Percentiles rank a stretch among this genome's conserved stretches.
These are phyloP conservation scores for Leptestheria dahalacensis DNA, from an alignment of 1,140 invertebrate genomes.

Conservation along the genomic window DNA sequence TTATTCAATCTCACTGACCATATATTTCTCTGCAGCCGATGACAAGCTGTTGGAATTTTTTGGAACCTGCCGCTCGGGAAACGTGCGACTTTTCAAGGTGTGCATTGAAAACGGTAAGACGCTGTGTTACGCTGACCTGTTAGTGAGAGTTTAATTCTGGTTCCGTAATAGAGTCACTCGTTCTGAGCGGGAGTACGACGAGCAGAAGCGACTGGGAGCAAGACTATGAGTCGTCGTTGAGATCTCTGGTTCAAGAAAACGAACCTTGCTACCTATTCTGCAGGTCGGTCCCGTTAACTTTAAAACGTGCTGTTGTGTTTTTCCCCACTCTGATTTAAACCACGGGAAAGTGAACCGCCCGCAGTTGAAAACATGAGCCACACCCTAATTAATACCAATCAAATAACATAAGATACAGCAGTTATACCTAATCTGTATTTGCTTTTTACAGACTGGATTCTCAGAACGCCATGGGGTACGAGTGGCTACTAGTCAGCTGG, in stretches of 20 bases:
- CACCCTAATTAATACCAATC: no score
- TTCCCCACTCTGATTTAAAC: no score
- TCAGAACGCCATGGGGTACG: slow-evolving; percentile 55
- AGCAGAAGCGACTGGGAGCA: slow-evolving; percentile 65
- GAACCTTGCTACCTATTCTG: slow-evolving; percentile 89
- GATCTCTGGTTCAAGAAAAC: slow-evolving; percentile 59
- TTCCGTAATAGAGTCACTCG: slow-evolving; percentile 52
- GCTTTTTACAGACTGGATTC: slow-evolving; percentile 48
- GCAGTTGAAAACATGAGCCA: no score
- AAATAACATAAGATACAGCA: background rate
- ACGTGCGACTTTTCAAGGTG: slow-evolving; percentile 62
- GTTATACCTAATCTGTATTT: slow-evolving; percentile 4
- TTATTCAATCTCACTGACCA: slow-evolving; percentile 16
- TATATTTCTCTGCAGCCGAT: slow-evolving; percentile 48
- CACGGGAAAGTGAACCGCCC: no score
- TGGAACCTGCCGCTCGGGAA: slow-evolving; percentile 62
- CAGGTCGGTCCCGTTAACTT: slow-evolving; percentile 41
- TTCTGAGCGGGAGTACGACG: slow-evolving; percentile 47
- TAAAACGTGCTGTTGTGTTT: no score
- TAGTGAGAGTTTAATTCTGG: slow-evolving; percentile 7
- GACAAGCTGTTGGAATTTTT: slow-evolving; percentile 63
- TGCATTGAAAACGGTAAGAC: slow-evolving; percentile 67
- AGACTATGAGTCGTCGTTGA: slow-evolving; percentile 69
- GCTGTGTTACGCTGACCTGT: background rate
- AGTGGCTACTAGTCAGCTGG: slow-evolving; percentile 92